Percentiles rank a stretch among this genome's conserved stretches.
These are phyloP conservation scores for Platichthys flesus DNA, from an alignment of 2,113 vertebrate species.

Conservation along the genomic window DNA sequence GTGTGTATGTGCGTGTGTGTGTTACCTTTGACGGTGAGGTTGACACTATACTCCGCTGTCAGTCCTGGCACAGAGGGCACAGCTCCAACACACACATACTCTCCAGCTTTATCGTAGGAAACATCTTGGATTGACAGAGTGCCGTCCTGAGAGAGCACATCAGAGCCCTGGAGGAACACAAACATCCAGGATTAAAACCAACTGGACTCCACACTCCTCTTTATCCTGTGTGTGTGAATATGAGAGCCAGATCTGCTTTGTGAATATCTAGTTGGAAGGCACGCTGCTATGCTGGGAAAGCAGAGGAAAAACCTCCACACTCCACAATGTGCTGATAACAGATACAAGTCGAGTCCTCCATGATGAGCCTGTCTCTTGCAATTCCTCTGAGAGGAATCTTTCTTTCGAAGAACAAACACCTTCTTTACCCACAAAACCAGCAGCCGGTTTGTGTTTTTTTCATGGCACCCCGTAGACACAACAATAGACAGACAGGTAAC, in stretches of 20 bases:
- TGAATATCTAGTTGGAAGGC: slow-evolving; percentile 20
- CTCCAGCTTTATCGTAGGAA: slow-evolving; percentile 78
- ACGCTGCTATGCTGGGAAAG: slow-evolving; percentile 48
- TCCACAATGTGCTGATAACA: slow-evolving; percentile 53
- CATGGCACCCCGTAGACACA: slow-evolving; percentile 62
- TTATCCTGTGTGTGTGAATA: neutral
- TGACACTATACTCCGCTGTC: slow-evolving; percentile 65
- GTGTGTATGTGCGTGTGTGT: neutral
- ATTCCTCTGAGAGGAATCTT: slow-evolving; percentile 60
- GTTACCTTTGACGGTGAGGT: slow-evolving; percentile 85
- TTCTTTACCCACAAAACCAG: slow-evolving; percentile 35
- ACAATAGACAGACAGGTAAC: slow-evolving; percentile 54
- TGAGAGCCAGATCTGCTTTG: neutral
- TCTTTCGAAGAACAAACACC: slow-evolving; percentile 49
- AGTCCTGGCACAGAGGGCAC: slow-evolving; percentile 82
- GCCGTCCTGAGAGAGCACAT: slow-evolving; percentile 68
- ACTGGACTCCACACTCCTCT: neutral
- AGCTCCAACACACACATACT: slow-evolving; percentile 84
- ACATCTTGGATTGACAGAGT: slow-evolving; percentile 61
- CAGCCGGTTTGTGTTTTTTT: slow-evolving; percentile 19
- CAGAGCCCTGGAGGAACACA: slow-evolving; percentile 71
- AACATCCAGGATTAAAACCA: slow-evolving; percentile 38
- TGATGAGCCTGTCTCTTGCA: slow-evolving; percentile 50
- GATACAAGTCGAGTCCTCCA: slow-evolving; percentile 42
- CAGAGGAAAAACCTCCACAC: slow-evolving; percentile 45